phyloP scores from a whole-genome alignment of 2,113 vertebrate genomes.

The Chaetorhynchus papuensis region DNA sequence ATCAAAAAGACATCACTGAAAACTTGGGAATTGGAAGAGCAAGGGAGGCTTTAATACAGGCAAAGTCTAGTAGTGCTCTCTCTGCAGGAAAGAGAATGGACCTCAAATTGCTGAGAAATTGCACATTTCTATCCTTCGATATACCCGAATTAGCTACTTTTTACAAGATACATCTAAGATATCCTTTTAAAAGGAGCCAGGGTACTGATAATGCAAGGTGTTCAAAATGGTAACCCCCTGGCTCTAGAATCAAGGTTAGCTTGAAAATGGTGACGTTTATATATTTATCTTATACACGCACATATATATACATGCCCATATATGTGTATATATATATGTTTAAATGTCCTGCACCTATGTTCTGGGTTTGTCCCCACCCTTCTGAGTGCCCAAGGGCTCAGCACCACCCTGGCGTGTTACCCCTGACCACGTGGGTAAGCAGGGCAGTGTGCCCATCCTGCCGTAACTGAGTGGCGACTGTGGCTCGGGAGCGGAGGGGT shows the following conservation, averaged over 20 bases:
- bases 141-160: neutral
- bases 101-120: neutral
- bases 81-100: neutral
- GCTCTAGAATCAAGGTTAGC: neutral
- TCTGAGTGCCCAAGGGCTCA: neutral
- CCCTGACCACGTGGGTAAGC: neutral
- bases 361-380: neutral
- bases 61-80: neutral
- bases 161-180: neutral
- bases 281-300: neutral
- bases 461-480: neutral
- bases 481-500: too few relatives aligned
- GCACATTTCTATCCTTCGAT: neutral
- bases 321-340: too few relatives aligned
- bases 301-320: accelerated
- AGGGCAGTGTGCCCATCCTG: neutral
- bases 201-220: neutral
- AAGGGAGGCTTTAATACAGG: neutral
- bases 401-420: neutral
- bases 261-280: neutral
- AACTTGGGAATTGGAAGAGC: neutral
- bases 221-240: neutral
- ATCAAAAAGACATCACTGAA: neutral
- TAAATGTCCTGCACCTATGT: neutral
- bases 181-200: neutral